Conservation (phyloP, 2,888 invertebrate genomes). For the Cantharis rufa region DNA sequence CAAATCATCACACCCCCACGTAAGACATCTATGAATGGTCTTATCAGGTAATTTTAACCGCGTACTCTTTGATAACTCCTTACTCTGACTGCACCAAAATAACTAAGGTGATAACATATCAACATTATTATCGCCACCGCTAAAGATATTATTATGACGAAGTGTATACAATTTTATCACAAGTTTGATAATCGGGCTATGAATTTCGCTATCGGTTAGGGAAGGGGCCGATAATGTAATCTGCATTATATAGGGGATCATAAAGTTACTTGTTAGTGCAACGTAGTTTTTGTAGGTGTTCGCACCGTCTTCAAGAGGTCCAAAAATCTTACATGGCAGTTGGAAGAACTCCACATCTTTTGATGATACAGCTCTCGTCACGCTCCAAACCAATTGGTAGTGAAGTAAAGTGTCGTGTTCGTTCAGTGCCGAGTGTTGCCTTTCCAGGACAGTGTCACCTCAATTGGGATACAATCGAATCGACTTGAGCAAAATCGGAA, state of each 20-base stretch:
- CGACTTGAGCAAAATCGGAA: neutral
- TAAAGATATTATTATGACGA: conserved; percentile 50
- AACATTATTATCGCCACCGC: conserved; percentile 44
- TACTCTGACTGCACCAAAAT: conserved; percentile 46
- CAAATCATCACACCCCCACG: conserved; percentile 26
- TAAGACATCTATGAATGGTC: conserved; percentile 37
- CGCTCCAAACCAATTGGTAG: neutral
- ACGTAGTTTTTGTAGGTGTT: conserved; percentile 44
- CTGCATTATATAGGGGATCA: conserved; percentile 43
- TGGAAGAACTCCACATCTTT: neutral
- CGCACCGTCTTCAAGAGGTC: conserved; percentile 29
- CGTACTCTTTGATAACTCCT: conserved; percentile 38
- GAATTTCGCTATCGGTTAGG: conserved; percentile 47
- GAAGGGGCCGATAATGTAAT: conserved; percentile 52
- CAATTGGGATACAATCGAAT: too few species aligned
- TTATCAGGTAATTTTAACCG: conserved; percentile 40
- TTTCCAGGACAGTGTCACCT: too few species aligned
- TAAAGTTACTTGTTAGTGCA: conserved; percentile 39
- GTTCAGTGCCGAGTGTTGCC: neutral
- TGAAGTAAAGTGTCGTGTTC: neutral
- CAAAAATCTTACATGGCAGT: neutral
- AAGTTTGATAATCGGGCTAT: conserved; percentile 51
- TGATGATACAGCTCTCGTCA: neutral
- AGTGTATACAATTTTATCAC: conserved; percentile 53
- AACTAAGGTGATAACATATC: conserved; percentile 52